A percentile compares a stretch with the other conserved stretches of the same genome.
phyloP scores from a whole-genome alignment of 2,113 vertebrate genomes.

The Xenopus tropicalis region DNA sequence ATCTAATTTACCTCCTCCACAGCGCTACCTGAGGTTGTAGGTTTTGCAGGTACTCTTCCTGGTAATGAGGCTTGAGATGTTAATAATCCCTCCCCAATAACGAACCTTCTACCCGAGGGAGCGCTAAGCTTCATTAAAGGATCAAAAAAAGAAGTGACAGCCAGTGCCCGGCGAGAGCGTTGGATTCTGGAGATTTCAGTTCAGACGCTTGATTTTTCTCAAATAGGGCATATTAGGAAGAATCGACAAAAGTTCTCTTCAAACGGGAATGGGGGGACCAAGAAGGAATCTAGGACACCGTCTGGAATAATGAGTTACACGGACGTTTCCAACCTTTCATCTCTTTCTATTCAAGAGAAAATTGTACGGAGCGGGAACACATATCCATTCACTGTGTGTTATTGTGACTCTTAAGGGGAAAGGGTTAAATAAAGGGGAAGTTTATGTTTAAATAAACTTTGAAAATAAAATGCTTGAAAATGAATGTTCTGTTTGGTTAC shows the following conservation, averaged over 20 bases:
- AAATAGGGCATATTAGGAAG: slow-evolving; percentile 33
- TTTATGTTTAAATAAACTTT: too few species aligned
- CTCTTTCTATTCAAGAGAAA: slow-evolving; percentile 1
- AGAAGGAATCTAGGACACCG: slow-evolving; percentile 14
- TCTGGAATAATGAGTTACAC: slow-evolving; percentile 20
- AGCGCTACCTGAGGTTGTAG: slow-evolving; percentile 4
- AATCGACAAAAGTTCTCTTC: slow-evolving; percentile 30
- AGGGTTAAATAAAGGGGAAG: too few species aligned
- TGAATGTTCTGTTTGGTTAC: too few species aligned
- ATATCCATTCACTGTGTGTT: neutral
- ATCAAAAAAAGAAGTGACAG: slow-evolving; percentile 30
- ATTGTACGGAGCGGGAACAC: neutral
- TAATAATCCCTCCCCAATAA: slow-evolving; percentile 40
- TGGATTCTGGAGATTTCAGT: slow-evolving; percentile 6
- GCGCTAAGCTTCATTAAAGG: slow-evolving; percentile 41
- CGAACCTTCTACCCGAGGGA: slow-evolving; percentile 28
- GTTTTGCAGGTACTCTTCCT: slow-evolving; percentile 14
- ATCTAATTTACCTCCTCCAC: slow-evolving; percentile 28
- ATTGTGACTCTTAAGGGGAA: too few species aligned
- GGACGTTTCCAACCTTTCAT: slow-evolving; percentile 1
- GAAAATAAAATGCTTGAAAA: too few species aligned
- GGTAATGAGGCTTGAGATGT: slow-evolving; percentile 27
- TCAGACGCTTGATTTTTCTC: slow-evolving; percentile 34
- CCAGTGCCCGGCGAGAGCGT: slow-evolving; percentile 17
- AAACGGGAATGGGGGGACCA: slow-evolving; percentile 19